A percentile compares a stretch with the other conserved stretches of the same genome.
phyloP scores from a whole-genome alignment of 2,888 invertebrate species.

The Heliconius cydno region DNA sequence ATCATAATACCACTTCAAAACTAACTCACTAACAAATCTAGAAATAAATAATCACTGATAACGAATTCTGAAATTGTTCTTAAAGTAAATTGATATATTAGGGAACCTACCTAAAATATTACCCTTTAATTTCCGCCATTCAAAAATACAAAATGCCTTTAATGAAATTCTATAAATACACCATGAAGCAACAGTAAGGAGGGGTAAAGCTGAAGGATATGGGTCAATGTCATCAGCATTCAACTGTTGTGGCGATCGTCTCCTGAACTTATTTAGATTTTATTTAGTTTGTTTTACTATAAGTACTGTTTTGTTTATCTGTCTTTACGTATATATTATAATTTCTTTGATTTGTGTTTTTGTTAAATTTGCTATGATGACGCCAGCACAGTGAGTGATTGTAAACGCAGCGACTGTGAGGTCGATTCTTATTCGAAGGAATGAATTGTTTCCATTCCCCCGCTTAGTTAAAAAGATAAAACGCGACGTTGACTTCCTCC shows the following conservation, averaged over 20 bases:
- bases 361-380: background rate
- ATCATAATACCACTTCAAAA: background rate
- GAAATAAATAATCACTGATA: background rate
- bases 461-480: no score
- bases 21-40: background rate
- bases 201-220: conserved; percentile 41
- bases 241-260: conserved; percentile 61
- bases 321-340: background rate
- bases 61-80: background rate
- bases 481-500: background rate
- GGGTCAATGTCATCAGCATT: conserved; percentile 70
- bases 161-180: conserved; percentile 5
- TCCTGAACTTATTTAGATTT: conserved; percentile 47
- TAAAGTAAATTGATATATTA: background rate
- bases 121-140: conserved; percentile 2
- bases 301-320: background rate
- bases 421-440: no score
- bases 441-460: no score
- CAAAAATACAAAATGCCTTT: conserved; percentile 10
- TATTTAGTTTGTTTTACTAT: conserved; percentile 8
- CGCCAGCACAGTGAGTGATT: no score
- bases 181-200: conserved; percentile 31
- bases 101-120: background rate
- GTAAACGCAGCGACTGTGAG: no score
- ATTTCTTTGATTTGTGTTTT: background rate